Conservation (phyloP, 92 coral and sea anemone species). For the Paragorgia papillata region DNA sequence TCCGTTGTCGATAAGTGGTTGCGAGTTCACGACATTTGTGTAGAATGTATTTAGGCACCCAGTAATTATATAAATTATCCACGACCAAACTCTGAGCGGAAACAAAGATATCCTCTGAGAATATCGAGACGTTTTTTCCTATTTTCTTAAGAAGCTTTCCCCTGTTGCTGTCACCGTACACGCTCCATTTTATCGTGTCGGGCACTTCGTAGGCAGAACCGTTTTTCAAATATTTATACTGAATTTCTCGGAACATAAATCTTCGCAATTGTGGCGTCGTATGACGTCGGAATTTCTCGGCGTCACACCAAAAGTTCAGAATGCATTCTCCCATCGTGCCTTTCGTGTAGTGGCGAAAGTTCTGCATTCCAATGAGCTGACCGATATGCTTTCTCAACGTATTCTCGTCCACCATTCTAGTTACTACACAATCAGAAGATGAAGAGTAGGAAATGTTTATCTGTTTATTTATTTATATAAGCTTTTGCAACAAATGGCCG, state of each 20-base stretch:
- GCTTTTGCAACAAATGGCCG: no score
- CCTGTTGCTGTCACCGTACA: constrained; percentile 60
- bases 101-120: constrained; percentile 70
- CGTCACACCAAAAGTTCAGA: constrained; percentile 82
- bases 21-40: constrained; percentile 52
- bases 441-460: no score
- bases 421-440: neutral
- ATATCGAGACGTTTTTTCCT: constrained; percentile 59
- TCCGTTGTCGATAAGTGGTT: constrained; percentile 32
- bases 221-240: constrained; percentile 74
- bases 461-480: no score
- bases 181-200: constrained; percentile 74
- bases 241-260: constrained; percentile 83
- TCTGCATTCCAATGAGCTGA: constrained; percentile 72
- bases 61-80: constrained; percentile 68
- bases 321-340: constrained; percentile 77
- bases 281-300: constrained; percentile 79
- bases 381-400: constrained; percentile 51
- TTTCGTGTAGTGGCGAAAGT: constrained; percentile 69
- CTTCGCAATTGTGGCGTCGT: constrained; percentile 71
- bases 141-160: neutral
- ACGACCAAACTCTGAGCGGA: constrained; percentile 68
- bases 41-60: constrained; percentile 80
- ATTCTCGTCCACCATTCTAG: constrained; percentile 18
- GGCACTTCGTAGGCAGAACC: constrained; percentile 86